phyloP scores from a whole-genome alignment of 2,888 invertebrate species.

The Nyleta sp. region DNA sequence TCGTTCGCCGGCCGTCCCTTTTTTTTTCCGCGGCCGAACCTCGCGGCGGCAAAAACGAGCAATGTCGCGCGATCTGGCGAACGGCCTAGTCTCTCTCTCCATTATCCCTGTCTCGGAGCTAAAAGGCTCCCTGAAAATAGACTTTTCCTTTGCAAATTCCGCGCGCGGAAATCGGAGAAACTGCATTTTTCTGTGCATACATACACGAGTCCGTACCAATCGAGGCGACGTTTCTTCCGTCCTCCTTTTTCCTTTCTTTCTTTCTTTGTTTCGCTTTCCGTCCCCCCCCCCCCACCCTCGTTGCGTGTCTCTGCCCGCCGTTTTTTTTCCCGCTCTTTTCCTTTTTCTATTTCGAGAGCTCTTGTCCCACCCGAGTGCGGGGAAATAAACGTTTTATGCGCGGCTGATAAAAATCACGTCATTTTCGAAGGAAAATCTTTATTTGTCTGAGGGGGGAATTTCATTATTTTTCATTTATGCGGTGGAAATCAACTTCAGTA shows the following conservation, averaged over 20 bases:
- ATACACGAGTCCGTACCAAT: constrained; percentile 6
- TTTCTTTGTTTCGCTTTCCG: constrained; percentile 1
- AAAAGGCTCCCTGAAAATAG: constrained; percentile 46
- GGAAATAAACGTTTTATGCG: too few relatives aligned
- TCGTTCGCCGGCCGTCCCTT: constrained; percentile 13
- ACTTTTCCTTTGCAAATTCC: constrained; percentile 48
- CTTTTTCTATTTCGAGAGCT: too few relatives aligned
- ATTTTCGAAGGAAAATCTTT: too few relatives aligned
- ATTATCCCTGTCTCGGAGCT: constrained; percentile 41
- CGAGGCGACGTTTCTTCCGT: neutral
- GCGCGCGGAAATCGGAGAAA: constrained; percentile 38
- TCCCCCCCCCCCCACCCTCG: too few relatives aligned
- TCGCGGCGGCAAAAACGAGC: constrained; percentile 40
- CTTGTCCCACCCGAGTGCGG: too few relatives aligned
- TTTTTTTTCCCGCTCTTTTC: too few relatives aligned
- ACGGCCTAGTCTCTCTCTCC: constrained; percentile 42
- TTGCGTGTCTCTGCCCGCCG: too few relatives aligned
- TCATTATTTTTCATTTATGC: too few relatives aligned
- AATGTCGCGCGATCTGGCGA: constrained; percentile 50
- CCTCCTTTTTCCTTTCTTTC: neutral
- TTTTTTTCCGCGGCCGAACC: constrained; percentile 24
- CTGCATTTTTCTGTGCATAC: constrained; percentile 39
- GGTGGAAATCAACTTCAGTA: too few relatives aligned
- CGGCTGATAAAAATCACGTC: too few relatives aligned
- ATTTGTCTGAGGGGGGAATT: too few relatives aligned